Conservation (phyloP, 2,113 vertebrate genomes). For the Microtus oregoni region DNA sequence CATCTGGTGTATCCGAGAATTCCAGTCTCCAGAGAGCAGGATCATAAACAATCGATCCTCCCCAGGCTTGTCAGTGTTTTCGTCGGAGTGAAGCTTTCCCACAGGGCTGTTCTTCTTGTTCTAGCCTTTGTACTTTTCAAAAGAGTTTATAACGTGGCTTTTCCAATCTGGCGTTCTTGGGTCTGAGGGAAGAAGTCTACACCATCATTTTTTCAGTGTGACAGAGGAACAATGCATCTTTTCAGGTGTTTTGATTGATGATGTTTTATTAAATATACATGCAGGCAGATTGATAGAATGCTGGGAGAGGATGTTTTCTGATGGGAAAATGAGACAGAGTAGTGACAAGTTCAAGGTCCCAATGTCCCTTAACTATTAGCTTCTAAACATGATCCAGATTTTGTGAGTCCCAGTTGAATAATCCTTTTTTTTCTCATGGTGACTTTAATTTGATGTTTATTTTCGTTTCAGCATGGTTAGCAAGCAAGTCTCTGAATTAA, state of each 20-base stretch:
- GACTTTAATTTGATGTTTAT: constrained; percentile 73
- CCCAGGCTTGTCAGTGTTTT: constrained; percentile 80
- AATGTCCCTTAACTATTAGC: constrained; percentile 67
- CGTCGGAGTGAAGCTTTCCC: constrained; percentile 83
- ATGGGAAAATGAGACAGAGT: constrained; percentile 72
- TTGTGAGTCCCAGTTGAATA: constrained; percentile 75
- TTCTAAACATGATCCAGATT: constrained; percentile 69
- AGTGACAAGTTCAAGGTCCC: constrained; percentile 70
- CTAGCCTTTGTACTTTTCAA: constrained; percentile 83
- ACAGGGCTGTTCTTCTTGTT: constrained; percentile 83
- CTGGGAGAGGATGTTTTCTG: constrained; percentile 66
- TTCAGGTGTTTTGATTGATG: constrained; percentile 49
- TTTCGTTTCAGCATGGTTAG: constrained; percentile 66
- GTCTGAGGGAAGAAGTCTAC: constrained; percentile 36
- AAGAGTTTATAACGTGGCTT: constrained; percentile 65
- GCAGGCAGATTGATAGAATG: constrained; percentile 20
- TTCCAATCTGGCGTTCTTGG: constrained; percentile 79
- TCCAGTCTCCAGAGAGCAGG: constrained; percentile 85
- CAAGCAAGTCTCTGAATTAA: constrained; percentile 61
- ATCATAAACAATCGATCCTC: constrained; percentile 84
- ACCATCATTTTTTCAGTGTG: constrained; percentile 5
- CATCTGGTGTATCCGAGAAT: constrained; percentile 86
- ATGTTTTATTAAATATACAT: neutral
- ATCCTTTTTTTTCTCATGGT: constrained; percentile 61
- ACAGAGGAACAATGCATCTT: neutral